Evolutionary conservation across 2,797 vertebrate genomes (phyloP), one percentile per base, ranked within the genome.

Genomic region (Poecilia picta): DNA sequence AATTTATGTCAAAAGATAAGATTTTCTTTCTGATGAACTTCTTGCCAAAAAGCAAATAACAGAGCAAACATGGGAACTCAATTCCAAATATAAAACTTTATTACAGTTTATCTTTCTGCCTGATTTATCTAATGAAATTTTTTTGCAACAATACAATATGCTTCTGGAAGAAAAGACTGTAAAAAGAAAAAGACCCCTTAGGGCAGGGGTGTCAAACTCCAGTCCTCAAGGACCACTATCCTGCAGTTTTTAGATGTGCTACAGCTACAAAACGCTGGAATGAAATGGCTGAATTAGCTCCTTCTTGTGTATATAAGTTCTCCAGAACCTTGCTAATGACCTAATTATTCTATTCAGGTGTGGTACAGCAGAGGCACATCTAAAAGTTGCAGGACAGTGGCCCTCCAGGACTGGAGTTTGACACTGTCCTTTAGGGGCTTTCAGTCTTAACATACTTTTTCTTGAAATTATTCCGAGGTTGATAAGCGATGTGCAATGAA

Each of bases 21-120:
- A 8, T 53, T n/a, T 43, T 36, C 23, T 45, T 7, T 51, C 46
- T 43, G 57, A 6, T 11, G 6, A 51, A 5, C 5, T 8, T 47
- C 8, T 4, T 47, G 1, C 31, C 31, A 36, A 75, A 74, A 43
- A 78, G 25, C 11, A 43, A 75, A 81, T 31, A n/a, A 39, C 55
- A 55, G 51, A 25, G 68, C 78, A 77, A 71, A 72, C 15, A 71
- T 72, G 76, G 6, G 23, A 68, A 12, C 36, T 76, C 51, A 53
- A 81, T 12, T 57, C 43, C 1, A 64, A 70, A 39, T 4, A 33
- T 4, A 13, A 73, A 16, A 31, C 46, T 8, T 75, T 53, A 77
- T 82, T 76, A 16, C 81, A 83, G 10, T 2, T 80, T 73, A 72
- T 72, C 74, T 78, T 73, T 43, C 0, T n/a, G 57, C 75, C 73